Base-by-base conservation (phyloP, 2,113 vertebrate genomes). In the Gadus chalcogrammus region DNA sequence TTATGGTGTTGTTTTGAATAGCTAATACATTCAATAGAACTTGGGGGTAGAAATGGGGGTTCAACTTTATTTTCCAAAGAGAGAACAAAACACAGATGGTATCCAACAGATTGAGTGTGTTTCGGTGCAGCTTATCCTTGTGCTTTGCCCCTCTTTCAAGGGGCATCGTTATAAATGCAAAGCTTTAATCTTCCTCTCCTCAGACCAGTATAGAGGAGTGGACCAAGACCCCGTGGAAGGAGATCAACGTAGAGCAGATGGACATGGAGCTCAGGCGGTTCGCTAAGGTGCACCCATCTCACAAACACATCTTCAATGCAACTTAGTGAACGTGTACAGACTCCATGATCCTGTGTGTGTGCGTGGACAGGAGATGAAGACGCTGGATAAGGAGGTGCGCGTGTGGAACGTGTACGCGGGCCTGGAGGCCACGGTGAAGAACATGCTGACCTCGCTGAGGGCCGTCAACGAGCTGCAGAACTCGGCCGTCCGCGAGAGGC, bases 221-320 rank as follows among this genome's bases (percentile, higher is more conserved):
- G 91, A 93, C 93, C 70, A 95, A 95, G 90, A 95, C 92, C 52
- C 92, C 87, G 73, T 91, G 90, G 92, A 94, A 95, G 83, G 91
- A 95, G 88, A 94, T 93, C 88, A 94, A 94, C 20, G 88, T 94
- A 71, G 92, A 96, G 75, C 91, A 94, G 88, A 94, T 93, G 93
- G 95, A 95, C 82, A 91, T 89, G 86, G 91, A 93, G 72, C 90
- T 94, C 71, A 85, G 92, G 87, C 90, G 94, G 85, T 92, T 94
- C 86, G 93, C 93, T 79, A 94, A 94, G 88, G 92, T 92, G 78
- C 53, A 65, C 53, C 61, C 1, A 18, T 17, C 18, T 53, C 20
- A 66, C 15, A 66, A 35, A 65, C 12, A 2, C 0, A 67, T 61
- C 63, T 38, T 31, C 9, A 3, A 27, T 12, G 66, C 27, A 62